Evolutionary conservation across 2,797 vertebrate species (phyloP), one percentile per base, ranked within the genome.

Genomic region (Balearica regulorum): DNA sequence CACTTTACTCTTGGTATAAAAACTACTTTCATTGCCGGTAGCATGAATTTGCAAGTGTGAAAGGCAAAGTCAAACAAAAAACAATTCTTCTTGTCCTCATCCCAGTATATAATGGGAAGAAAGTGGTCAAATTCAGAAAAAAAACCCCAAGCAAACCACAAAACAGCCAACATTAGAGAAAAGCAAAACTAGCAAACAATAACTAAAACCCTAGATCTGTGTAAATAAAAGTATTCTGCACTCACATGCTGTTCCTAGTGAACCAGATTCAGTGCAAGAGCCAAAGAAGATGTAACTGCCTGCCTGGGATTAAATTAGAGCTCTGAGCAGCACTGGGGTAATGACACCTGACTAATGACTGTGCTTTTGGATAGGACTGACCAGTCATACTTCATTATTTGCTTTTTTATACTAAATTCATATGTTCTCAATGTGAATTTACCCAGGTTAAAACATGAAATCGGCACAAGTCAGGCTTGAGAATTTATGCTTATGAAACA

Each of bases 1-100:
- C 75, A 64, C 83, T 94, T 87, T 85, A 85, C 78, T 90, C 17
- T 39, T 81, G 22, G 31, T 91, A 91, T 69, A 95, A 89, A 87
- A 92, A n/a, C 89, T 68, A 85, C 64, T 92, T 87, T 83, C 1
- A 2, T 48, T 91, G 57, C 75, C 0, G 0, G 33, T 43, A 51
- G 75, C 43, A 16, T 58, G 70, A 83, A 87, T 92, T 78, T 85
- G 48, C 69, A 73, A 85, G 44, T 26, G 20, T 71, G 61, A 93
- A 90, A 89, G 68, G 68, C 24, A 76, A 94, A 91, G 48, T 66
- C 48, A 90, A 83, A 60, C 31, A 55, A 57, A 54, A 28, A 93
- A 54, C 5, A 75, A 69, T 83, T 83, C 31, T 73, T 86, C n/a
- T 64, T 82, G 28, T 43, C 31, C 18, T 84, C 82, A 73, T 49